Conservation (phyloP, 2,113 vertebrate species). For the Cyanoderma ruficeps region DNA sequence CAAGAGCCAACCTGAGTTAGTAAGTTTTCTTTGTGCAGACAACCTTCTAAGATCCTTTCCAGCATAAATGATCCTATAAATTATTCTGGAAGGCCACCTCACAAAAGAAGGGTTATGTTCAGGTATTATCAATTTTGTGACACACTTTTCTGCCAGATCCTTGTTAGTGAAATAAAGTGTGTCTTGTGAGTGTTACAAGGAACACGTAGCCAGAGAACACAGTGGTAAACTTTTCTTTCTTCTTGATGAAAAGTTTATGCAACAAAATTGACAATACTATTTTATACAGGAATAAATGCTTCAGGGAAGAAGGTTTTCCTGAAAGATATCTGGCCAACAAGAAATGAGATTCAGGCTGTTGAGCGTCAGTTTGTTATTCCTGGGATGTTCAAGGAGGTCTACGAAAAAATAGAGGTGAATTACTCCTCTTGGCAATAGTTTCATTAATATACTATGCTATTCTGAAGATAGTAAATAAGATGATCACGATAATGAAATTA, state of each 20-base stretch:
- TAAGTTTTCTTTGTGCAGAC: neutral
- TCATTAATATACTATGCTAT: neutral
- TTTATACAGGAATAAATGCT: constrained; percentile 77
- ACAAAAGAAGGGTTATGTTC: neutral
- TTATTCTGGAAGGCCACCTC: neutral
- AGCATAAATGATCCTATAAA: neutral
- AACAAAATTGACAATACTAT: neutral
- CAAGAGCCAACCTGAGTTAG: neutral
- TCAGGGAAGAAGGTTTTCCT: constrained; percentile 87
- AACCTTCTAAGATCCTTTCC: neutral
- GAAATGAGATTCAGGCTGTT: constrained; percentile 91
- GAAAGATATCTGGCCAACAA: constrained; percentile 93
- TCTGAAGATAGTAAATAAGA: neutral
- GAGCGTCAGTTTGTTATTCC: constrained; percentile 91
- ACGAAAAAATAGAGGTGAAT: constrained; percentile 93
- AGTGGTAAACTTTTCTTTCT: neutral
- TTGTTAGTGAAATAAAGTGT: neutral
- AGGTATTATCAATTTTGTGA: neutral
- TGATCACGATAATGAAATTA: neutral
- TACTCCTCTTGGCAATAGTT: neutral
- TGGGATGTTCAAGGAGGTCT: constrained; percentile 97
- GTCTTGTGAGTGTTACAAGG: neutral
- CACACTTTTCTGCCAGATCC: neutral
- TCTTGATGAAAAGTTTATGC: neutral
- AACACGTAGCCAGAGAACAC: neutral